Conservation (phyloP, 2,113 vertebrate genomes). For the Callionymus lyra region DNA sequence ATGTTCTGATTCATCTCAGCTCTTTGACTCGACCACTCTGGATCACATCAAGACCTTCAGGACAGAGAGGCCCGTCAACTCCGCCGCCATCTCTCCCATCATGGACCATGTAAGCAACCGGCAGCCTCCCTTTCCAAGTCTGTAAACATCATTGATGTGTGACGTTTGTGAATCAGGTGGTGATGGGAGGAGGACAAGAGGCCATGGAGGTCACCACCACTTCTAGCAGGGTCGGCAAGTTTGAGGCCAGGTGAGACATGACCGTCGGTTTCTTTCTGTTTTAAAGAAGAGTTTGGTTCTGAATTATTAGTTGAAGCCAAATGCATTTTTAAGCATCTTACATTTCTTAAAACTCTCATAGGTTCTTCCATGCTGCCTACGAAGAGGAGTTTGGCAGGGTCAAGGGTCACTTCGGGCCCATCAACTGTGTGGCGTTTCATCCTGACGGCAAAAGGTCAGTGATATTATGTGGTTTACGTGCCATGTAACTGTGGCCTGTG, state of each 20-base stretch:
- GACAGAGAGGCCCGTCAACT: slow-evolving; percentile 93
- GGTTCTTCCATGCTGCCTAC: slow-evolving; percentile 93
- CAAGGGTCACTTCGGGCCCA: slow-evolving; percentile 95
- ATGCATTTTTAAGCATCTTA: no score
- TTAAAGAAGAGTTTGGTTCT: no score
- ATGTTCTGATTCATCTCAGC: slow-evolving; percentile 46
- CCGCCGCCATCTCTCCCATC: slow-evolving; percentile 88
- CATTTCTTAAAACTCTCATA: slow-evolving; percentile 24
- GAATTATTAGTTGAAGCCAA: no score
- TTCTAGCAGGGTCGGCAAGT: slow-evolving; percentile 96
- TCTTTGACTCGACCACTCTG: slow-evolving; percentile 81
- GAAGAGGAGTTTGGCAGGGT: slow-evolving; percentile 97
- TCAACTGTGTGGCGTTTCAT: slow-evolving; percentile 95
- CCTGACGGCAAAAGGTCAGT: slow-evolving; percentile 92
- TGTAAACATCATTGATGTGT: not conserved
- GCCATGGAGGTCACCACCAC: slow-evolving; percentile 98
- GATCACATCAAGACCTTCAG: slow-evolving; percentile 91
- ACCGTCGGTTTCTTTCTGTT: no score
- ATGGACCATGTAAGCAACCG: slow-evolving; percentile 85
- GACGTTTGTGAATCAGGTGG: slow-evolving; percentile 69
- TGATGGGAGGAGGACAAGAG: slow-evolving; percentile 95
- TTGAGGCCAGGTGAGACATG: slow-evolving; percentile 83
- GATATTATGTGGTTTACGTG: accelerated
- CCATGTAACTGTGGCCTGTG: not conserved
- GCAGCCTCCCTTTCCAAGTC: not conserved